Evolutionary conservation across 2,113 vertebrate genomes (phyloP).

Genomic region (Potamarius usumacintae): DNA sequence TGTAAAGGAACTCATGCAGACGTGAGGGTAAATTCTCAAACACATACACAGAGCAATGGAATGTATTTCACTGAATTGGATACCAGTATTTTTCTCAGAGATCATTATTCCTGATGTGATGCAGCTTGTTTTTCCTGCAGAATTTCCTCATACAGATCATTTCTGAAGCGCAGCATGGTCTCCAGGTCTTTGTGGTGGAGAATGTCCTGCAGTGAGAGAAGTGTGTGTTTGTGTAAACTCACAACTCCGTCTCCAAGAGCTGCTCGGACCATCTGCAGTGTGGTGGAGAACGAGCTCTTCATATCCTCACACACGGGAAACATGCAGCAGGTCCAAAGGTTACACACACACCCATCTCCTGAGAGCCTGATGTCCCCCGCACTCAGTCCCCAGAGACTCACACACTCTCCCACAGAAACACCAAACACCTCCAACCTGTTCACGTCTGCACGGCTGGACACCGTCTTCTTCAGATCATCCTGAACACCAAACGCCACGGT

Average conservation of each 20-base stretch:
- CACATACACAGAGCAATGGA: background rate
- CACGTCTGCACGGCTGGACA: conserved; percentile 62
- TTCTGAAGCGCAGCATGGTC: conserved; percentile 84
- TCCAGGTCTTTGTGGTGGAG: conserved; percentile 80
- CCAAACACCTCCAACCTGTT: conserved; percentile 74
- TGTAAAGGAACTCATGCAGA: background rate
- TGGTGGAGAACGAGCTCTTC: conserved; percentile 71
- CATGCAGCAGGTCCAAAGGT: conserved; percentile 85
- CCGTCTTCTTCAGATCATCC: conserved; percentile 80
- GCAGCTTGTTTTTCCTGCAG: conserved; percentile 42
- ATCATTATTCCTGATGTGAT: background rate
- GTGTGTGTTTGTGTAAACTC: conserved; percentile 56
- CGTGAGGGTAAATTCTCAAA: background rate
- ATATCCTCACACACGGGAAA: conserved; percentile 81
- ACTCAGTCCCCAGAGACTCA: conserved; percentile 75
- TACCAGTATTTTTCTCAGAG: background rate
- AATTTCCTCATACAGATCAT: conserved; percentile 77
- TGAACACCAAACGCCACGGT: conserved; percentile 79
- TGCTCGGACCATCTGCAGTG: conserved; percentile 79
- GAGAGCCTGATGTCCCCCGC: conserved; percentile 76
- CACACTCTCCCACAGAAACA: conserved; percentile 69
- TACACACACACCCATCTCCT: conserved; percentile 56
- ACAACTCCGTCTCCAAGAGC: conserved; percentile 60
- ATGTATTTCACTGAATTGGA: background rate
- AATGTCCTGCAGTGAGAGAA: conserved; percentile 85